Conservation (phyloP, 2,888 invertebrate genomes). For the Germaria angustata region DNA sequence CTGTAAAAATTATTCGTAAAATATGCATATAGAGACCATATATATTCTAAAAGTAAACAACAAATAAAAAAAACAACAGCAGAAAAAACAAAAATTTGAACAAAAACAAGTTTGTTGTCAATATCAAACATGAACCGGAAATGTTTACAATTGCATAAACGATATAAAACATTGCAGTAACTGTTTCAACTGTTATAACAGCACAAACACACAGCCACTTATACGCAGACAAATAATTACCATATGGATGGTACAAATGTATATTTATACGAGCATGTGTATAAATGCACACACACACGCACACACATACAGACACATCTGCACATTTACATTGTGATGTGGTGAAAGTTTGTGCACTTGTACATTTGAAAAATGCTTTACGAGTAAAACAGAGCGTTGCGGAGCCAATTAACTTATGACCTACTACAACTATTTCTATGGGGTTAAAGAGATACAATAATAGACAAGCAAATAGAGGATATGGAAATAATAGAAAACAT, state of each 20-base stretch:
- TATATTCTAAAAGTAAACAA: slow-evolving; percentile 39
- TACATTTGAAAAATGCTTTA: slow-evolving; percentile 33
- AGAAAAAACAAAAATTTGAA: slow-evolving; percentile 23
- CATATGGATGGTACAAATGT: slow-evolving; percentile 3
- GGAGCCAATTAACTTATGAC: slow-evolving; percentile 66
- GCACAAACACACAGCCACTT: slow-evolving; percentile 1
- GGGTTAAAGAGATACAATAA: slow-evolving; percentile 41
- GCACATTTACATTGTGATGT: slow-evolving; percentile 10
- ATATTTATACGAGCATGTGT: neutral
- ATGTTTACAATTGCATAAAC: slow-evolving; percentile 66
- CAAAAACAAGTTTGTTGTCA: slow-evolving; percentile 58
- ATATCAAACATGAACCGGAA: slow-evolving; percentile 64
- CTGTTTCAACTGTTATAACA: slow-evolving; percentile 35
- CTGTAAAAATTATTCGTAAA: slow-evolving; percentile 19
- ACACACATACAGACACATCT: no score
- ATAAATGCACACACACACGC: neutral
- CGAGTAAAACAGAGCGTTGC: slow-evolving; percentile 57
- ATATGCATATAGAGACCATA: slow-evolving; percentile 33
- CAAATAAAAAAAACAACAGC: slow-evolving; percentile 36
- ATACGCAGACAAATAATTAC: slow-evolving; percentile 8
- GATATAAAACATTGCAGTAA: slow-evolving; percentile 66
- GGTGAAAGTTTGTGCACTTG: slow-evolving; percentile 16
- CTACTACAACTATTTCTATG: slow-evolving; percentile 36
- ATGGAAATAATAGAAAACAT: slow-evolving; percentile 4
- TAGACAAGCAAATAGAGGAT: slow-evolving; percentile 28